Base-by-base conservation (phyloP, 2,888 invertebrate genomes). In the Ophonus ardosiacus region DNA sequence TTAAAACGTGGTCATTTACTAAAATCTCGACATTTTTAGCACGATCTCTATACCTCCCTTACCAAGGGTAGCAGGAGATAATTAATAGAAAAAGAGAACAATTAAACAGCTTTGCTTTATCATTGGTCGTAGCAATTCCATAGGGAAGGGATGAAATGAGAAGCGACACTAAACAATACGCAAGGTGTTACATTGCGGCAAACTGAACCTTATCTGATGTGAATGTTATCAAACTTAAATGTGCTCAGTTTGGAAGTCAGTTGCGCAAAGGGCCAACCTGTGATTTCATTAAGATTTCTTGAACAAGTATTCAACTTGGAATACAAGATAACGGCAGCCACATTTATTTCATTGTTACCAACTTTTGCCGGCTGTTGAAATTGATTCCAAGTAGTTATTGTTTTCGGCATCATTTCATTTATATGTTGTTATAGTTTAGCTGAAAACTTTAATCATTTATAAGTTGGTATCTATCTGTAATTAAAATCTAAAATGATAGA, bases 221-320 rank as follows among this genome's bases (percentile, higher is more conserved):
- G 65, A 84, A 84, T 84, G 84, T 84, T 84, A 84, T 84, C 84
- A 84, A 84, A 84, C 65, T 84, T 78, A 65, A 84, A 84, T 84
- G 83, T 83, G 56, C 76, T 59, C 83, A 61, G 83, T 84, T 84
- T 78, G 78, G 51, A 84, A 61, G 63, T 84, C 24, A 51, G 76
- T 78, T 43, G 24, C 24, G 61, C 78, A 61, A 84, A 84, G 78
- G 84, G 63, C 51, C 84, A 51, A 84, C 78, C 38, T 84, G 78
- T 84, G 84, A 84, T 84, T 84, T 84, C 84, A 84, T 84, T 84
- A 84, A 84, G 84, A 78, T 84, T 84, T 84, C 84, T 84, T 84
- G 57, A 78, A 57, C 80, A 74, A 74, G 82, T 71, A 71, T 38
- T 56, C 78, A 83, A 83, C 51, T 83, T 83, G 74, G 74, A 83